phyloP scores from a whole-genome alignment of 2,113 vertebrate species.

The Gambusia holbrooki region DNA sequence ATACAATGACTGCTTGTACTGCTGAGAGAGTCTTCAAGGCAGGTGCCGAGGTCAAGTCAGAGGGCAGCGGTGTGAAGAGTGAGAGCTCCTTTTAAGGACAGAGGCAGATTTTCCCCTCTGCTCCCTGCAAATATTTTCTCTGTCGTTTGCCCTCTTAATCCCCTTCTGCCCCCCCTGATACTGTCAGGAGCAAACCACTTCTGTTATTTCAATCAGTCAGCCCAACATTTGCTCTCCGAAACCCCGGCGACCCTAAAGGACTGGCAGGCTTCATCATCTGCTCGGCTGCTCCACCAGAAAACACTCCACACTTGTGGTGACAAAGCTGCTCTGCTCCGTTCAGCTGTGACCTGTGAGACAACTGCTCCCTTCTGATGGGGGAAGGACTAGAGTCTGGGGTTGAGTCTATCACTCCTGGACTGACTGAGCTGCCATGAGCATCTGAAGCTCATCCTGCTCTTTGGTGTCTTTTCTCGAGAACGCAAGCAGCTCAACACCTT shows the following conservation, averaged over 20 bases:
- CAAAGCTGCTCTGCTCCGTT: conserved; percentile 57
- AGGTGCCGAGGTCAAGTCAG: conserved; percentile 55
- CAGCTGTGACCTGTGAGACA: conserved; percentile 60
- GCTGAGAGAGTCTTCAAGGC: conserved; percentile 16
- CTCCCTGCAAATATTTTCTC: conserved; percentile 60
- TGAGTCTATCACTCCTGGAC: conserved; percentile 30
- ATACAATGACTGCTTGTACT: background rate
- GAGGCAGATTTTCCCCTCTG: conserved; percentile 48
- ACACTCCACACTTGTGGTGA: conserved; percentile 53
- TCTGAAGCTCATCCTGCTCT: conserved; percentile 25
- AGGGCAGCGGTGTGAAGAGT: conserved; percentile 43
- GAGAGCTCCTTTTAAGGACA: conserved; percentile 69
- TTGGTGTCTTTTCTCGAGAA: conserved; percentile 2
- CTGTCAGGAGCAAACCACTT: conserved; percentile 39
- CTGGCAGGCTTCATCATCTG: conserved; percentile 62
- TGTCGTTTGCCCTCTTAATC: conserved; percentile 49
- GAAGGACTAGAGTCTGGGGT: conserved; percentile 40
- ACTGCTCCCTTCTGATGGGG: conserved; percentile 59
- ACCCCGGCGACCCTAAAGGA: conserved; percentile 49
- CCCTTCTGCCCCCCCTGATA: conserved; percentile 9
- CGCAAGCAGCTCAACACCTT: conserved; percentile 37
- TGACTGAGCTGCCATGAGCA: conserved; percentile 8
- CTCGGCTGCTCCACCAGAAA: conserved; percentile 28
- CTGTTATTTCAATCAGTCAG: conserved; percentile 67
- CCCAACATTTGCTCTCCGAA: conserved; percentile 64